Base-by-base conservation (phyloP, 2,113 vertebrate genomes). In the Atractosteus spatula region DNA sequence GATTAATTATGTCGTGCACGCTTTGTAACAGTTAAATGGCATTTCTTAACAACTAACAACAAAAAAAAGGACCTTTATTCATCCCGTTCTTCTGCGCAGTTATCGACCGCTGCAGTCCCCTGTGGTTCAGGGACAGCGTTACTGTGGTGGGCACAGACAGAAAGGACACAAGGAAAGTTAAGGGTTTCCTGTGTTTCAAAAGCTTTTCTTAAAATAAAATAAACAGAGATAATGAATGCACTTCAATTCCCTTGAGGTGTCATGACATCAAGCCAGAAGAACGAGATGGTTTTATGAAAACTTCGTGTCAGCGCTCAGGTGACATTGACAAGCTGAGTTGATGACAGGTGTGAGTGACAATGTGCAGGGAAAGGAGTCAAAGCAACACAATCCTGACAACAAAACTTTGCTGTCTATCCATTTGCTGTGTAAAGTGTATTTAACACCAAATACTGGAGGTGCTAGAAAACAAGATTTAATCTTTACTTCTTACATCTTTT, bases 341-440 rank as follows among this genome's bases (percentile, higher is more conserved):
- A 83, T 82, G 83, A 86, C 83, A 66, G 71, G 74, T 66, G 55
- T 88, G 89, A 89, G 83, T 91, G 89, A 81, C 90, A 86, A 80
- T 78, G 71, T 71, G 41, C 43, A 73, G 78, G 78, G 82, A 80
- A 17, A 5, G 41, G 8, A 41, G 78, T 17, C 7, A 16, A 10
- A 78, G 73, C 68, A 51, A 51, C 47, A 51, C 1, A 51, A 51
- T 5, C 47, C 47, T 51, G 47, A 51, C 47, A 51, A 51, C 47
- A 73, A 78, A 82, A 82, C 82, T 78, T 84, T 73, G 55, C 79
- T 67, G 75, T 82, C 81, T 83, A 77, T 85, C 81, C 77, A 69
- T 71, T 29, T 29, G 29, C 29, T 29, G 29, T 29, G 29, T 29
- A 29, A 29, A 29, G 29, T 29, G 29, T 29, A 29, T 51, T 51